Evolutionary conservation across 92 coral and sea anemone genomes (phyloP).

Genomic region (Phymanthus crucifer): DNA sequence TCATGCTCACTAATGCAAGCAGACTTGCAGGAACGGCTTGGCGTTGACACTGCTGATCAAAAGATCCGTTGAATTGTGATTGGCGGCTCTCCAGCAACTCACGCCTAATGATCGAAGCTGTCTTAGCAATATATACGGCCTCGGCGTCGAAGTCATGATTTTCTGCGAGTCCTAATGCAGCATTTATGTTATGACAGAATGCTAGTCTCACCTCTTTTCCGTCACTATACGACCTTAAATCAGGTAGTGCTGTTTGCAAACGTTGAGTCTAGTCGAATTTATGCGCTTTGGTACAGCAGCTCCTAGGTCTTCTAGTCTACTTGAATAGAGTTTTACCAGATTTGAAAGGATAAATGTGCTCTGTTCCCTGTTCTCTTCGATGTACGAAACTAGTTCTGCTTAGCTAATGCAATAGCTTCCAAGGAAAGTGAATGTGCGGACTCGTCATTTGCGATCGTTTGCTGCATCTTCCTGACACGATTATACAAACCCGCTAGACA

Average conservation of each 20-base stretch:
- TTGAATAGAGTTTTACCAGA: conserved; percentile 28
- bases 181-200: conserved; percentile 23
- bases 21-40: conserved; percentile 43
- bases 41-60: conserved; percentile 51
- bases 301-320: conserved; percentile 49
- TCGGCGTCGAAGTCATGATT: conserved; percentile 37
- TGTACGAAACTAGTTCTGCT: conserved; percentile 46
- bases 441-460: background rate
- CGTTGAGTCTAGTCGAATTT: conserved; percentile 44
- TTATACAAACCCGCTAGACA: conserved; percentile 47
- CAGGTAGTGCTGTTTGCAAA: conserved; percentile 21
- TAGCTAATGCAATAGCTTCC: conserved; percentile 44
- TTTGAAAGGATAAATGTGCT: conserved; percentile 40
- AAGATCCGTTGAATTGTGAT: conserved; percentile 38
- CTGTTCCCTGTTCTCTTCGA: conserved; percentile 33
- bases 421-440: conserved; percentile 4
- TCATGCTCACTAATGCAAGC: conserved; percentile 58
- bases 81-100: conserved; percentile 31
- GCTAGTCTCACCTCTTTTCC: conserved; percentile 42
- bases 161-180: conserved; percentile 40
- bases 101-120: conserved; percentile 43
- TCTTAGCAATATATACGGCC: conserved; percentile 57
- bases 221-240: conserved; percentile 28
- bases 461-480: conserved; percentile 1
- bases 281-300: conserved; percentile 34